Percentiles rank a stretch among this genome's conserved stretches.
Conservation (phyloP, 2,888 invertebrate genomes). For the Agrotis puta region DNA sequence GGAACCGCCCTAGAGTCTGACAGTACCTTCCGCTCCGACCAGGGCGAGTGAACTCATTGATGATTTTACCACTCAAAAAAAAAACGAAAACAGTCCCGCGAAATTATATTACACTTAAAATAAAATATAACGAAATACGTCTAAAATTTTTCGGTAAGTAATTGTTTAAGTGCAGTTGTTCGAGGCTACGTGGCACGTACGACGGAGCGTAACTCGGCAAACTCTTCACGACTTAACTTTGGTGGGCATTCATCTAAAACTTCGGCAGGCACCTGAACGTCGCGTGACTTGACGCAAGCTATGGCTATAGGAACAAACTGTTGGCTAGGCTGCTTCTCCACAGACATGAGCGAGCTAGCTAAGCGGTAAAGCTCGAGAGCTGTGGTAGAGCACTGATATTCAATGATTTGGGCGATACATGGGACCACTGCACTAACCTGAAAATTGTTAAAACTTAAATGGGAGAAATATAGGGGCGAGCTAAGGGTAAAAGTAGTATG, state of each 20-base stretch:
- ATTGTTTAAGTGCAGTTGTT: conserved; percentile 75
- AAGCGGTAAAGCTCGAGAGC: neutral
- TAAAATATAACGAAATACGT: conserved; percentile 5
- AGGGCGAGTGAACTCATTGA: no score
- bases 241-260: conserved; percentile 86
- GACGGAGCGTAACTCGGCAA: conserved; percentile 75
- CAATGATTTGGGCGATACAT: no score
- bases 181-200: conserved; percentile 68
- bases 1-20: no score
- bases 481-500: no score
- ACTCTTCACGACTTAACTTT: conserved; percentile 80
- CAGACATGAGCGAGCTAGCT: neutral
- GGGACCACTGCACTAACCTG: no score
- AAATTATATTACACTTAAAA: neutral
- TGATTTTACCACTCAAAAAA: no score
- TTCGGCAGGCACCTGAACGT: conserved; percentile 81
- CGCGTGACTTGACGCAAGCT: conserved; percentile 72
- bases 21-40: no score
- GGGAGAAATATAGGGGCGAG: no score
- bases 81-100: no score
- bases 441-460: no score
- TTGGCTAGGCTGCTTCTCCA: conserved; percentile 22
- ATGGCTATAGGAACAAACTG: conserved; percentile 59
- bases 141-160: conserved; percentile 35
- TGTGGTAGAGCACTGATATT: neutral